Percentiles rank a stretch among this genome's conserved stretches.
These are phyloP conservation scores for Phoeniculus purpureus DNA, from an alignment of 2,797 vertebrate genomes.

Conservation along the genomic window DNA sequence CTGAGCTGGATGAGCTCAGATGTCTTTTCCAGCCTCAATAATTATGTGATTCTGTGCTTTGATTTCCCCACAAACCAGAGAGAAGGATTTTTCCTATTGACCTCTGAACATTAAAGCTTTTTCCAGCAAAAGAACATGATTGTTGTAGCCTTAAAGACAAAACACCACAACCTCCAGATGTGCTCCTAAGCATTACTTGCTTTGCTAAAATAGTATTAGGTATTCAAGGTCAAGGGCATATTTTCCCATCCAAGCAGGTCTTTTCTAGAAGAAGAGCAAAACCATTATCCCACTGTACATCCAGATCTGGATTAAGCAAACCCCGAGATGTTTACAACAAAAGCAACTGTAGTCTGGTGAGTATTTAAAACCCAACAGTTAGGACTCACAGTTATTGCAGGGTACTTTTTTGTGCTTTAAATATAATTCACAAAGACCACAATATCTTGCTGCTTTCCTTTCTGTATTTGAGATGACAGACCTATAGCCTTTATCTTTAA, in stretches of 20 bases:
- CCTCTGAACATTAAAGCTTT: not conserved
- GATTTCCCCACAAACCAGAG: too few species aligned
- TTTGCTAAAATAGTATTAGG: not conserved
- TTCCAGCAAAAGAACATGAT: not conserved
- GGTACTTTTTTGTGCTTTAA: not conserved
- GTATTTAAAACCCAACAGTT: not conserved
- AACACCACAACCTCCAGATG: too few species aligned
- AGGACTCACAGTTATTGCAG: not conserved
- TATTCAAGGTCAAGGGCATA: not conserved
- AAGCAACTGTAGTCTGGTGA: not conserved
- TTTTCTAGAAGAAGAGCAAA: not conserved
- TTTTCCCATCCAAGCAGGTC: not conserved
- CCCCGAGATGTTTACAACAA: not conserved
- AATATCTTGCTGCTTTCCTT: not conserved
- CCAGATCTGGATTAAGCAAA: not conserved
- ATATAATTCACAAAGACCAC: not conserved
- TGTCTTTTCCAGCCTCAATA: too few species aligned
- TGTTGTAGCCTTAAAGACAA: not conserved
- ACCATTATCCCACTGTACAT: not conserved
- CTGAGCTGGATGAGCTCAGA: too few species aligned
- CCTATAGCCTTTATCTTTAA: not conserved
- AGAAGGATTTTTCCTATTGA: not conserved
- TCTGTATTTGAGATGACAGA: not conserved
- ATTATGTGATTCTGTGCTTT: too few species aligned
- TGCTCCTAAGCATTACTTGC: not conserved